Evolutionary conservation across 2,113 vertebrate genomes (phyloP).

Genomic region (Pelmatolapia mariae): DNA sequence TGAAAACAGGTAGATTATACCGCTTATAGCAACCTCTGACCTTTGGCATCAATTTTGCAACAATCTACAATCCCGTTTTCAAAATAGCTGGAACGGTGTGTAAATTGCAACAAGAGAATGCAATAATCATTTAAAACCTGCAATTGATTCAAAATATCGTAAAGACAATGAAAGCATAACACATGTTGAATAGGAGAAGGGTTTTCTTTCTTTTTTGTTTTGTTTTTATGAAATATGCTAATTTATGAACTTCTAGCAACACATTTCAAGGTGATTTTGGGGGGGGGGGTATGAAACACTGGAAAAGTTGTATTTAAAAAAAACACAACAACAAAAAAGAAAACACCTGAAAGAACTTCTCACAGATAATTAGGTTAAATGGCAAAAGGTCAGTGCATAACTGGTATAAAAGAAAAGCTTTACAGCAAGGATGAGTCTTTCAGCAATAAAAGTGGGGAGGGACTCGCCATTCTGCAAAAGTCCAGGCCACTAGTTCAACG

Average conservation of each 20-base stretch:
- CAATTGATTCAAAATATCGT: neutral
- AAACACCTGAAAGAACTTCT: neutral
- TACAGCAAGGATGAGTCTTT: neutral
- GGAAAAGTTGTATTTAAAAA: neutral
- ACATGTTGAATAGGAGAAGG: neutral
- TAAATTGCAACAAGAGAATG: neutral
- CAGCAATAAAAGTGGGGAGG: neutral
- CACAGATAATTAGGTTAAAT: neutral
- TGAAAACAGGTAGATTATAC: neutral
- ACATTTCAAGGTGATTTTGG: neutral
- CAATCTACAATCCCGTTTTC: neutral
- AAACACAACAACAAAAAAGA: neutral
- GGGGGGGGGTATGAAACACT: neutral
- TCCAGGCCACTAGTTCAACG: neutral
- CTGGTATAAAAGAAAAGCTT: neutral
- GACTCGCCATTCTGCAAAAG: neutral
- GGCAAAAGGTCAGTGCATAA: neutral
- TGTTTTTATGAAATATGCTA: neutral
- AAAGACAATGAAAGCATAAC: neutral
- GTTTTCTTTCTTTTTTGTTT: rapidly evolving
- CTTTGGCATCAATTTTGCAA: neutral
- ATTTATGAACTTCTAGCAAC: neutral
- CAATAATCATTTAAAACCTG: neutral
- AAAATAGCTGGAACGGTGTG: neutral
- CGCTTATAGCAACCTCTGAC: neutral